A percentile compares a stretch with the other conserved stretches of the same genome.
Evolutionary conservation across 2,888 invertebrate species (phyloP).

Genomic region (Agonum fuliginosum): DNA sequence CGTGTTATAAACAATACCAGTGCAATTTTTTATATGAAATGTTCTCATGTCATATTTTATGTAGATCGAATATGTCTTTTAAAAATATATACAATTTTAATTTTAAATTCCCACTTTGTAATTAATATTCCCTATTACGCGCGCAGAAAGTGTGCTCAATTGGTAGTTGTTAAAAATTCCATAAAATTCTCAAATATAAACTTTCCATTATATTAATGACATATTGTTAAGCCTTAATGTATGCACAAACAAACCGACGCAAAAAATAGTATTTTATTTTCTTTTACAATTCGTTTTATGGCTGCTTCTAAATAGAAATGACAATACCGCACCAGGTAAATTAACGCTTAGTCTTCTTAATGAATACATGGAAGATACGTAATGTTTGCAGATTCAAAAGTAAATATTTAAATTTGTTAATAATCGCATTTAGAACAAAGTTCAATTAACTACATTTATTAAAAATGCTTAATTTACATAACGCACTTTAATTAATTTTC

Average conservation of each 20-base stretch:
- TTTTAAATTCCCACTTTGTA: too few relatives aligned
- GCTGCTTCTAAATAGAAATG: neutral
- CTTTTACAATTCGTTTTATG: neutral
- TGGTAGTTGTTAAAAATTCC: neutral
- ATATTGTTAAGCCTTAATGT: neutral
- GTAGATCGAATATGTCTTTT: too few relatives aligned
- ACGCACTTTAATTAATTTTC: too few relatives aligned
- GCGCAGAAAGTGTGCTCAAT: neutral
- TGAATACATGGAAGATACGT: neutral
- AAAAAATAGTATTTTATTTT: neutral
- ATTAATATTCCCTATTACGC: too few relatives aligned
- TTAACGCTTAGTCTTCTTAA: neutral
- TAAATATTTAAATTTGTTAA: constrained; percentile 3
- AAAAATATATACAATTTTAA: too few relatives aligned
- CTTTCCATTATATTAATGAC: neutral
- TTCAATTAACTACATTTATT: neutral
- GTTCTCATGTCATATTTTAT: too few relatives aligned
- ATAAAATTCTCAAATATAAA: neutral
- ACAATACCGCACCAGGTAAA: neutral
- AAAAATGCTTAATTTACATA: too few relatives aligned
- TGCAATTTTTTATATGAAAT: too few relatives aligned
- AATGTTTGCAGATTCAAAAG: neutral
- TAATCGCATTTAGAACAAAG: neutral
- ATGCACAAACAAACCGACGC: neutral
- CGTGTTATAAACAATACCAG: too few relatives aligned